phyloP scores from a whole-genome alignment of 2,113 vertebrate genomes.

The Cyanoderma ruficeps region DNA sequence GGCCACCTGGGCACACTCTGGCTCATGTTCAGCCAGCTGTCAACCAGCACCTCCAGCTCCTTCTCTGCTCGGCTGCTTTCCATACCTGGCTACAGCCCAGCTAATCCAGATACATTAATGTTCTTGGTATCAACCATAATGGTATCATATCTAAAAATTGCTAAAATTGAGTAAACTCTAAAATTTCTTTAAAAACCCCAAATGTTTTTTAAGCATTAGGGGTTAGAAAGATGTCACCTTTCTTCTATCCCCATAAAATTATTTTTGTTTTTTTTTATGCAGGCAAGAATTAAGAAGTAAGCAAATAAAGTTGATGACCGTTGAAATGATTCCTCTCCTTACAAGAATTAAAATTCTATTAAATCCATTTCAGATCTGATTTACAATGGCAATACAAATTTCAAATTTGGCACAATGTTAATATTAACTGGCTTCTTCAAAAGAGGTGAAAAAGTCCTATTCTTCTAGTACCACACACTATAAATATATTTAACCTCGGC shows the following conservation, averaged over 20 bases:
- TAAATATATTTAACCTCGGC: neutral
- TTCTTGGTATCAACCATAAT: neutral
- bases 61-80: neutral
- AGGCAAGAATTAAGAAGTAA: neutral
- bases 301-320: neutral
- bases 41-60: neutral
- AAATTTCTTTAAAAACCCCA: neutral
- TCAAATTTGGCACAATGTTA: neutral
- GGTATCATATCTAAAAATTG: neutral
- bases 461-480: neutral
- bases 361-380: neutral
- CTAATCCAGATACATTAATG: neutral
- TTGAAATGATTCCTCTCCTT: neutral
- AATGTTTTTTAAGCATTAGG: neutral
- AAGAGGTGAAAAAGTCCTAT: neutral
- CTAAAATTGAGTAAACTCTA: neutral
- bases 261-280: neutral
- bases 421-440: neutral
- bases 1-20: neutral
- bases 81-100: neutral
- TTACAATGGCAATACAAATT: neutral
- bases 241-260: neutral
- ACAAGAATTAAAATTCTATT: neutral
- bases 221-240: neutral
- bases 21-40: neutral